Percentiles rank a stretch among this genome's conserved stretches.
Conservation (phyloP, 2,797 vertebrate genomes). For the Poeciliopsis turneri region DNA sequence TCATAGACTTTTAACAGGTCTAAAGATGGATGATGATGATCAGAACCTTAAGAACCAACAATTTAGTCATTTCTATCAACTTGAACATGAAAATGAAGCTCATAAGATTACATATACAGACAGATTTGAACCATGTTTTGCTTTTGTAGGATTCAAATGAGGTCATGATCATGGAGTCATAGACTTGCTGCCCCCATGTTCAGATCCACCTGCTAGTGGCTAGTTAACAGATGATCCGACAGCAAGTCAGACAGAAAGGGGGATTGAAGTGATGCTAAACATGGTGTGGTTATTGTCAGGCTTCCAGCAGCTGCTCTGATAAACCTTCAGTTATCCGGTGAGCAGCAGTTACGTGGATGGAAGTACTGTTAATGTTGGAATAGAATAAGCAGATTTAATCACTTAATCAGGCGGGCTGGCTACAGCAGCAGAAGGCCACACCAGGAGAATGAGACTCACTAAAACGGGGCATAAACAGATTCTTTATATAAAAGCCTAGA, state of each 20-base stretch:
- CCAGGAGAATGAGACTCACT: neutral
- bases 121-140: neutral
- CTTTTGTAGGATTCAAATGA: neutral
- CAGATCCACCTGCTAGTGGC: neutral
- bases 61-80: neutral
- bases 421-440: too few relatives aligned
- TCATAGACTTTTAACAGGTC: neutral
- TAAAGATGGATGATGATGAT: neutral
- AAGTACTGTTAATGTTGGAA: neutral
- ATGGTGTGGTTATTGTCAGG: neutral
- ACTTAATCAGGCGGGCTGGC: too few relatives aligned
- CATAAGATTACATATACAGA: neutral
- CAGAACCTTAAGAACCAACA: too few relatives aligned
- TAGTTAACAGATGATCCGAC: neutral
- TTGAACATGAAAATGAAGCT: neutral
- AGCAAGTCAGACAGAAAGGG: neutral
- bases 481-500: neutral
- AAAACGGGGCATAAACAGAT: neutral
- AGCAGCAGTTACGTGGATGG: neutral
- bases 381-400: neutral
- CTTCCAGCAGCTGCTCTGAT: neutral
- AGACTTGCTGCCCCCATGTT: neutral
- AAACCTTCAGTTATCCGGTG: neutral
- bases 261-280: neutral
- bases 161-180: neutral